Evolutionary conservation across 2,797 vertebrate genomes (phyloP).

Genomic region (Gymnoscopelus microlampas): DNA sequence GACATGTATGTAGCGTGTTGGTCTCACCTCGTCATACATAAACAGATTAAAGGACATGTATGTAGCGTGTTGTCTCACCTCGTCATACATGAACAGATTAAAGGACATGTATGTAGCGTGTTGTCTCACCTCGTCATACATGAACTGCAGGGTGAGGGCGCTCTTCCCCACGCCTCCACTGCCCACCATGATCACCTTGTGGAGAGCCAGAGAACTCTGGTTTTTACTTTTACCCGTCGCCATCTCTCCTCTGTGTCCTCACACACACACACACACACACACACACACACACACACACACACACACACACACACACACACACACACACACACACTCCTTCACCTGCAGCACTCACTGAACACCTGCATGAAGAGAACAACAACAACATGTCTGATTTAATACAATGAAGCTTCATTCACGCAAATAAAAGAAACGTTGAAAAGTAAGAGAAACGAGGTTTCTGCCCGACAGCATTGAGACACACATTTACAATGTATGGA

Average conservation of each 20-base stretch:
- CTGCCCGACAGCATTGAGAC: no score
- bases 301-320: conserved; percentile 34
- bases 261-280: conserved; percentile 40
- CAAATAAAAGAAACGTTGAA: no score
- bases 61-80: no score
- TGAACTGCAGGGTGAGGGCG: conserved; percentile 96
- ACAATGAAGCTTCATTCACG: no score
- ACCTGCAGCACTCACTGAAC: conserved; percentile 38
- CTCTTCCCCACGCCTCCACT: conserved; percentile 98
- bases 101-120: no score
- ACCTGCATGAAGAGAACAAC: conserved; percentile 61
- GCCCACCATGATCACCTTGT: conserved; percentile 99
- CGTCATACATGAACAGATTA: no score
- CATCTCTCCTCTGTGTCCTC: conserved; percentile 78
- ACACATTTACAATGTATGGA: no score
- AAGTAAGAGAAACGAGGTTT: no score
- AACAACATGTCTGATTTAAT: conserved; percentile 7
- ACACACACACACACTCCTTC: conserved; percentile 20
- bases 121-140: conserved; percentile 96
- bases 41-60: no score
- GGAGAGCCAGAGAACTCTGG: conserved; percentile 94
- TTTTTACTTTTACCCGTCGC: conserved; percentile 94
- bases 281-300: conserved; percentile 22
- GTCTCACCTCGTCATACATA: no score
- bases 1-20: no score